phyloP scores from a whole-genome alignment of 1,140 invertebrate species.

The Chionoecetes opilio region DNA sequence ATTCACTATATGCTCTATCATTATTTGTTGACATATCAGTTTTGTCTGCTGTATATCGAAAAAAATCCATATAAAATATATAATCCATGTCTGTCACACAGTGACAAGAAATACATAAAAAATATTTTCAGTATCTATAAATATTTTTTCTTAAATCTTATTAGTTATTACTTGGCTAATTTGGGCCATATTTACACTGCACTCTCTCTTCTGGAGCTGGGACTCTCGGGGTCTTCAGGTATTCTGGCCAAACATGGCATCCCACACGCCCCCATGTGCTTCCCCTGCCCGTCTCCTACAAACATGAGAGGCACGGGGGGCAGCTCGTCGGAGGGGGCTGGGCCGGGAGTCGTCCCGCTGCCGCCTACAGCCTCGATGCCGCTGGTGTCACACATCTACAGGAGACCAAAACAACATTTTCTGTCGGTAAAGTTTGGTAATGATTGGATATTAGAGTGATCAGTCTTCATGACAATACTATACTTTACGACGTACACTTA shows the following conservation, averaged over 20 bases:
- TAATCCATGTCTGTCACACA: slow-evolving; percentile 47
- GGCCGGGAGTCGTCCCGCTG: slow-evolving; percentile 67
- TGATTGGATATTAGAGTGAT: not conserved
- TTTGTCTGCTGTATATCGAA: not conserved
- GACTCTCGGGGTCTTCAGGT: slow-evolving; percentile 71
- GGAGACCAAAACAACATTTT: not conserved
- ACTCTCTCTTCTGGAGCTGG: slow-evolving; percentile 63
- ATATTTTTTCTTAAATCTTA: not conserved
- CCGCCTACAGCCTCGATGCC: slow-evolving; percentile 65
- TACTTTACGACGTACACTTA: not conserved
- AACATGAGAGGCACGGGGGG: slow-evolving; percentile 62
- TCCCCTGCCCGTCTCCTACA: slow-evolving; percentile 48
- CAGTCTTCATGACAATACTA: not conserved
- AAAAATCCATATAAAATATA: slow-evolving; percentile 42
- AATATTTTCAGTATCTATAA: not conserved
- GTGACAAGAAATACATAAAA: slow-evolving; percentile 53
- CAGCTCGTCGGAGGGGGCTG: slow-evolving; percentile 58
- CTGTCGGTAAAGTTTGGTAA: not conserved
- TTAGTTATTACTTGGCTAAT: slow-evolving; percentile 40
- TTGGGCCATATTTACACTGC: slow-evolving; percentile 68
- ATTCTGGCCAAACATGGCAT: slow-evolving; percentile 60
- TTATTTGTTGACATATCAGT: slow-evolving; percentile 38
- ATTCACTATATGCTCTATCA: slow-evolving; percentile 9
- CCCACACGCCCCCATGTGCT: not conserved
- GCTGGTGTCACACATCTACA: slow-evolving; percentile 58